Conservation (phyloP, 2,797 vertebrate species). For the Momotus momota region DNA sequence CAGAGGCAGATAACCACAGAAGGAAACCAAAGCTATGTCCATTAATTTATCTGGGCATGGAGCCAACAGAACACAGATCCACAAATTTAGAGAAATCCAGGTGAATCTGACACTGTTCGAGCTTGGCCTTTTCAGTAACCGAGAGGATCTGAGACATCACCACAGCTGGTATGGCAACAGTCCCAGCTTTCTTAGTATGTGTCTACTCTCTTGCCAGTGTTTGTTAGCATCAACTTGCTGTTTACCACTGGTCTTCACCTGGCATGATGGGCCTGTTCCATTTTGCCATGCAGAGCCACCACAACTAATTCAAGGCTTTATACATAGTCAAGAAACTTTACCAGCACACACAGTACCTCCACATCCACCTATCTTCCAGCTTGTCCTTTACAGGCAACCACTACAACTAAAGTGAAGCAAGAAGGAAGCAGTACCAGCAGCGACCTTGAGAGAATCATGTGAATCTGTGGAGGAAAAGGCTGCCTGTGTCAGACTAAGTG, state of each 20-base stretch:
- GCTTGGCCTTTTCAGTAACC: not conserved
- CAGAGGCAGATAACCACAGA: slow-evolving; percentile 24
- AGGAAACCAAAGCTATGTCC: not conserved
- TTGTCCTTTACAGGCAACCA: not conserved
- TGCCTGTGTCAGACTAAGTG: not conserved
- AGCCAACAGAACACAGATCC: slow-evolving; percentile 7
- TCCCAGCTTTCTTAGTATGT: not conserved
- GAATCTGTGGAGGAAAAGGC: not conserved
- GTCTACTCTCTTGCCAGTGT: not conserved
- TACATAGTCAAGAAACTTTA: not conserved
- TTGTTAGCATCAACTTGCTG: not conserved
- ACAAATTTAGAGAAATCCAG: not conserved
- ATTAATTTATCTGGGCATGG: slow-evolving; percentile 28
- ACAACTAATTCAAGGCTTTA: not conserved
- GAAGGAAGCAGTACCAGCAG: not conserved
- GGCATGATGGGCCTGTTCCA: not conserved
- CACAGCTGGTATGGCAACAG: not conserved
- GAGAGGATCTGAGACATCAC: not conserved
- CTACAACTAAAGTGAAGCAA: not conserved
- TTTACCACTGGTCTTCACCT: not conserved
- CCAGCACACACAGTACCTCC: not conserved
- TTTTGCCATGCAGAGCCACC: not conserved
- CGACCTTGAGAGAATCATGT: not conserved
- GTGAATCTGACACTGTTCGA: not conserved
- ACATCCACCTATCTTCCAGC: not conserved